Evolutionary conservation across 2,888 invertebrate species (phyloP).

Genomic region (Tuberolachnus salignus): DNA sequence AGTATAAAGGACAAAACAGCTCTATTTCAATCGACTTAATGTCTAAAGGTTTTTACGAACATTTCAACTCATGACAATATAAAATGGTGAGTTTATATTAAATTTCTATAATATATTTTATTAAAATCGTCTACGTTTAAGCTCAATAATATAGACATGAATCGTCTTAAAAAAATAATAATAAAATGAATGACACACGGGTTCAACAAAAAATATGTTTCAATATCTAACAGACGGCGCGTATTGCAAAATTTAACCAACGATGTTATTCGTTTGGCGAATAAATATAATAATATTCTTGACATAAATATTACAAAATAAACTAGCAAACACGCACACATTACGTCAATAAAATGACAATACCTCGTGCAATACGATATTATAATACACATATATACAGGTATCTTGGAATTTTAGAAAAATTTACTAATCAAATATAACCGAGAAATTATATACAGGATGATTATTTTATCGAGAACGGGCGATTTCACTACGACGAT

Average conservation of each 20-base stretch:
- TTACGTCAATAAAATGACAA: constrained; percentile 38
- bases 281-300: constrained; percentile 11
- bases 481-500: too few species aligned
- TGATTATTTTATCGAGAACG: too few species aligned
- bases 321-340: constrained; percentile 2
- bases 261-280: constrained; percentile 9
- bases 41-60: constrained; percentile 20
- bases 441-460: not conserved
- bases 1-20: constrained; percentile 12
- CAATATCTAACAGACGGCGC: constrained; percentile 2
- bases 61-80: not conserved
- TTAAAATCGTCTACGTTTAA: not conserved
- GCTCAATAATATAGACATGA: not conserved
- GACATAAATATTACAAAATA: not conserved
- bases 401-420: not conserved
- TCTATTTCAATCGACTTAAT: constrained; percentile 25
- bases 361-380: not conserved
- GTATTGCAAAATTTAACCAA: not conserved
- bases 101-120: not conserved
- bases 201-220: constrained; percentile 25
- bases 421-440: constrained; percentile 16
- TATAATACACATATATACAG: not conserved
- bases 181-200: constrained; percentile 1
- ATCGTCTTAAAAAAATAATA: constrained; percentile 1
- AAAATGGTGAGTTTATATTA: constrained; percentile 21